phyloP scores from a whole-genome alignment of 2,113 vertebrate species.

The Paramisgurnus dabryanus region DNA sequence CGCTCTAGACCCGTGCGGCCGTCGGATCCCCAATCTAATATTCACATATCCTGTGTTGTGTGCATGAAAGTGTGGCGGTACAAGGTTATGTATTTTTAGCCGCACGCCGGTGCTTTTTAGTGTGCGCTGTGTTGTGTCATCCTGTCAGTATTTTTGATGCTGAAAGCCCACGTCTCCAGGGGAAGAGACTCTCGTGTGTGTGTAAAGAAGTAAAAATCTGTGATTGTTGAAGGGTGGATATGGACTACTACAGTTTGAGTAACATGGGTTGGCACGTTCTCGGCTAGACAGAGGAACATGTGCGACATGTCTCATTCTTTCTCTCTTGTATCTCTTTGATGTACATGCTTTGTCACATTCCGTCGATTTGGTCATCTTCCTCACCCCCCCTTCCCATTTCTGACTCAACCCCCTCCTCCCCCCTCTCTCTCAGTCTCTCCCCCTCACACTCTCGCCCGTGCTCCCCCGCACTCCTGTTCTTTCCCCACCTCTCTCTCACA shows the following conservation, averaged over 20 bases:
- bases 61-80: neutral
- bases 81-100: constrained; percentile 48
- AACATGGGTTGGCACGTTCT: constrained; percentile 35
- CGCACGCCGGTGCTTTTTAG: neutral
- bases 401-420: constrained; percentile 61
- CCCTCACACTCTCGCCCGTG: constrained; percentile 29
- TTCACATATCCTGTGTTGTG: constrained; percentile 39
- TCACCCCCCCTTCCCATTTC: constrained; percentile 17
- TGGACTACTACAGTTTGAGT: neutral
- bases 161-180: constrained; percentile 26
- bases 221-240: neutral
- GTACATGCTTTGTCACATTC: constrained; percentile 35
- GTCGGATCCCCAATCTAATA: constrained; percentile 26
- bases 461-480: constrained; percentile 33
- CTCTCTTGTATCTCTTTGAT: constrained; percentile 68
- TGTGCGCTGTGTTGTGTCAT: constrained; percentile 12
- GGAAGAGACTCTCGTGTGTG: neutral
- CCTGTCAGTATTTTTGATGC: constrained; percentile 22
- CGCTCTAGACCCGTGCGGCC: neutral
- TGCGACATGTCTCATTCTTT: constrained; percentile 64
- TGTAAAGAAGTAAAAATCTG: constrained; percentile 24
- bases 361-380: constrained; percentile 48
- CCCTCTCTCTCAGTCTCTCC: constrained; percentile 6
- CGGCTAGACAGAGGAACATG: constrained; percentile 15
- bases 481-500: constrained; percentile 33